Conservation (phyloP, 1,140 invertebrate genomes). For the Fopius arisanus region DNA sequence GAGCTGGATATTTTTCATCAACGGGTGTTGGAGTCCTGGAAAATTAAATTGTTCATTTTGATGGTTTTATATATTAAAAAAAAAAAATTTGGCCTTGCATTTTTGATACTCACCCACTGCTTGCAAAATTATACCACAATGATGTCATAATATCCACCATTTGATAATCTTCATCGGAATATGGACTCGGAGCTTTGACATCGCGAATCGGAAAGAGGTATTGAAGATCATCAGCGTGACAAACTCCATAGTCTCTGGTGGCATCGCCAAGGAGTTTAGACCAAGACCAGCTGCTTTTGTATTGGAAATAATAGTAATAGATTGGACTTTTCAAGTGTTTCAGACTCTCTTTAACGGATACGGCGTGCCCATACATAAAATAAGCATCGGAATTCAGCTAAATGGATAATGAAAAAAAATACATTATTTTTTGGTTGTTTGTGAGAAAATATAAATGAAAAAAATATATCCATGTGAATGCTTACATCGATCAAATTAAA, state of each 20-base stretch:
- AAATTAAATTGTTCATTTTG: constrained; percentile 29
- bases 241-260: constrained; percentile 71
- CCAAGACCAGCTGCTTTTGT: constrained; percentile 71
- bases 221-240: constrained; percentile 77
- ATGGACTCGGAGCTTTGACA: constrained; percentile 52
- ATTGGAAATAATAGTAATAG: constrained; percentile 73
- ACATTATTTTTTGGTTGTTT: too few relatives aligned
- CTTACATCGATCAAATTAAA: constrained; percentile 67
- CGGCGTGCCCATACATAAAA: background rate
- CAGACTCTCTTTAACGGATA: background rate
- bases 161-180: constrained; percentile 61
- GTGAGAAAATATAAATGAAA: background rate
- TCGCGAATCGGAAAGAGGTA: constrained; percentile 75
- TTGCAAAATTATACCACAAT: constrained; percentile 77
- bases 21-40: constrained; percentile 65
- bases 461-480: constrained; percentile 18
- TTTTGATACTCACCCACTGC: constrained; percentile 66
- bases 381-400: constrained; percentile 72
- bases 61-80: background rate
- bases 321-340: constrained; percentile 54
- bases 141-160: constrained; percentile 67
- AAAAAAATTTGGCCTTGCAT: background rate
- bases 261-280: constrained; percentile 73
- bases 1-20: constrained; percentile 48
- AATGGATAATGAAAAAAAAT: constrained; percentile 38